Percentiles rank a stretch among this genome's conserved stretches.
Conservation (phyloP, 2,797 vertebrate species). For the Centropyge bicolor region DNA sequence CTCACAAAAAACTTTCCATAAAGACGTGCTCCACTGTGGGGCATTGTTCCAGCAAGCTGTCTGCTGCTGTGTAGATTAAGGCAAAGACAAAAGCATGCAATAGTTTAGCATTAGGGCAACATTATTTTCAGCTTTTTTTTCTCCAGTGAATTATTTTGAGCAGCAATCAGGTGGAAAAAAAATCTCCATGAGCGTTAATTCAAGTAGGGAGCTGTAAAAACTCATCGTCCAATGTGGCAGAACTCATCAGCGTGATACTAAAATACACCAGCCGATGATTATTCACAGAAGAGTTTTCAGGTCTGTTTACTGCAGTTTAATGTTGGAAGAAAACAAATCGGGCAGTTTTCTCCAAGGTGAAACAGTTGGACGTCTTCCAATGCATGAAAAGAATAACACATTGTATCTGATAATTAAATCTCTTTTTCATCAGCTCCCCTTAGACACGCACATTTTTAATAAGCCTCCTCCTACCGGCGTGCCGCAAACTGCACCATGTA, state of each 20-base stretch:
- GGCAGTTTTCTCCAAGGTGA: slow-evolving; percentile 47
- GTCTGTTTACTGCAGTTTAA: slow-evolving; percentile 50
- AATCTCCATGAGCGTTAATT: not conserved
- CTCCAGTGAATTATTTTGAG: slow-evolving; percentile 8
- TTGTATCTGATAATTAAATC: slow-evolving; percentile 64
- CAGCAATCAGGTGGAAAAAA: not conserved
- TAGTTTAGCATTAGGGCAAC: not conserved
- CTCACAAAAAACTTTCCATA: slow-evolving; percentile 6
- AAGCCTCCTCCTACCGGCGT: slow-evolving; percentile 26
- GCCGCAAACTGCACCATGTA: slow-evolving; percentile 27
- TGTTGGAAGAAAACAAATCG: slow-evolving; percentile 42
- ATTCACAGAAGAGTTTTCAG: slow-evolving; percentile 30
- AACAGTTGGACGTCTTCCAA: slow-evolving; percentile 34
- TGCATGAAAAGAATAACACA: slow-evolving; percentile 45
- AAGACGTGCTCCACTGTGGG: slow-evolving; percentile 5
- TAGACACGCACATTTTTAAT: slow-evolving; percentile 37
- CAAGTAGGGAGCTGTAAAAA: slow-evolving; percentile 11
- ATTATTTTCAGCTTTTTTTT: slow-evolving; percentile 23
- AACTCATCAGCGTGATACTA: slow-evolving; percentile 4
- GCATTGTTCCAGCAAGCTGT: slow-evolving; percentile 5
- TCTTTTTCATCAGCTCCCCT: slow-evolving; percentile 46
- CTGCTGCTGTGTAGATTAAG: slow-evolving; percentile 46
- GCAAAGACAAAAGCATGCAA: not conserved
- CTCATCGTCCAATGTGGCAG: slow-evolving; percentile 1
- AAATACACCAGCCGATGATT: slow-evolving; percentile 17